Base-by-base conservation (phyloP, 2,888 invertebrate species). In the Sepioteuthis lessoniana region DNA sequence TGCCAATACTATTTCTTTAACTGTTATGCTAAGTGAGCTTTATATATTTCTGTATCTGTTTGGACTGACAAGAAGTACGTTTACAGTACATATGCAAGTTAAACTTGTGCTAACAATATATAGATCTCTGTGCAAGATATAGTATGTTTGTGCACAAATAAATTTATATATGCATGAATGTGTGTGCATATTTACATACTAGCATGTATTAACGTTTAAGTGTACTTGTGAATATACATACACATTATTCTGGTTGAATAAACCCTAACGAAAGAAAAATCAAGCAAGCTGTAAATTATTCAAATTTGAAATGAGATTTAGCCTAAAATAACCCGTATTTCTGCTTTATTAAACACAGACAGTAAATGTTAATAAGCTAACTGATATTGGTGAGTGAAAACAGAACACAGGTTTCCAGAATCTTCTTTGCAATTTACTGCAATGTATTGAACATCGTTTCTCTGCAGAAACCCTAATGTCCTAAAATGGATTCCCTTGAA, bases 251-350 rank as follows among this genome's bases (percentile, higher is more conserved):
- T 35, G n/a, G 76, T 76, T n/a, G 76, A 76, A 35, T 76, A 13
- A 35, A 76, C 76, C n/a, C n/a, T n/a, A n/a, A 16, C 35, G 76
- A 76, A 76, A 76, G 76, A n/a, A 76, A 76, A 76, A 76, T 35
- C 76, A 76, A 35, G 76, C n/a, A 76, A 76, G 76, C 76, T 76
- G 3, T 76, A 76, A 76, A 76, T 35, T 76, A 76, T 76, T 76
- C 76, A 76, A 76, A 76, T 76, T 76, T 35, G 35, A 76, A 76
- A 76, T n/a, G n/a, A 76, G n/a, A 76, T n/a, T 76, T 76, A n/a
- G 16, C n/a, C 35, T 76, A 76, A 76, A 76, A 76, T 76, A 76
- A 76, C n/a, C 35, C 76, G n/a, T 76, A 35, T 76, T 76, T 76
- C 76, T n/a, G 76, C 76, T 76, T 76, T 76, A 35, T 76, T 76